phyloP scores from a whole-genome alignment of 2,888 invertebrate species.

The Drosophila multiciliata region DNA sequence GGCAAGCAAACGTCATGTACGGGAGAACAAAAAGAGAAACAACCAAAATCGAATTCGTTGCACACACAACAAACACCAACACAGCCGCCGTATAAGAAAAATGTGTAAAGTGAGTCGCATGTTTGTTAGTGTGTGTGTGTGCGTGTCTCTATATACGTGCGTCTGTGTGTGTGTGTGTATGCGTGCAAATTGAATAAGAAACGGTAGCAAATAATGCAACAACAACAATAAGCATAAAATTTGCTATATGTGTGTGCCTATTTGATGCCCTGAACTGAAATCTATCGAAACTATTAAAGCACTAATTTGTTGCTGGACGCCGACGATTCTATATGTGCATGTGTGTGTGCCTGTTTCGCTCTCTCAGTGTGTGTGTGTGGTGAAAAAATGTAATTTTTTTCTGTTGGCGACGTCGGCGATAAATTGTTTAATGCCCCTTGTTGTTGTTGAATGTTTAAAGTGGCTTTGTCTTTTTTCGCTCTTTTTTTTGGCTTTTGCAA shows the following conservation, averaged over 20 bases:
- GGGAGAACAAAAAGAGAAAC: constrained; percentile 5
- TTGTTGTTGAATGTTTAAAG: constrained; percentile 58
- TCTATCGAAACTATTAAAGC: constrained; percentile 31
- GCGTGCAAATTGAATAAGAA: constrained; percentile 78
- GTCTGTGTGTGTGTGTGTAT: constrained; percentile 46
- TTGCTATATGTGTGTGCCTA: constrained; percentile 35
- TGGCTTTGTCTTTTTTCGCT: constrained; percentile 58
- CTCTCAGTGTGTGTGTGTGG: constrained; percentile 45
- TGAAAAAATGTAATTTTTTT: constrained; percentile 58
- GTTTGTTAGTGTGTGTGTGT: constrained; percentile 50
- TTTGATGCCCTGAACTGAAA: constrained; percentile 32
- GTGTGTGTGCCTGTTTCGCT: constrained; percentile 17
- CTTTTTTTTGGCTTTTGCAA: constrained; percentile 51
- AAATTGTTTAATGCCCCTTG: constrained; percentile 59
- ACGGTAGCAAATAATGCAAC: constrained; percentile 68
- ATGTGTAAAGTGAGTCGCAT: constrained; percentile 73
- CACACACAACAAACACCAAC: constrained; percentile 40
- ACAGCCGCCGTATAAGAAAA: constrained; percentile 42
- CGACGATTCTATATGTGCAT: constrained; percentile 47
- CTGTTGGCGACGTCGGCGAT: constrained; percentile 49
- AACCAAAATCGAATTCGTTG: constrained; percentile 25
- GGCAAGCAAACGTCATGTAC: constrained; percentile 44
- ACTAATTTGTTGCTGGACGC: constrained; percentile 45
- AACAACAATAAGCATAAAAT: constrained; percentile 55
- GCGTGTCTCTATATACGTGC: constrained; percentile 50